A percentile compares a stretch with the other conserved stretches of the same genome.
phyloP scores from a whole-genome alignment of 1,140 invertebrate genomes.

The Pseudomyrmex pallidus region DNA sequence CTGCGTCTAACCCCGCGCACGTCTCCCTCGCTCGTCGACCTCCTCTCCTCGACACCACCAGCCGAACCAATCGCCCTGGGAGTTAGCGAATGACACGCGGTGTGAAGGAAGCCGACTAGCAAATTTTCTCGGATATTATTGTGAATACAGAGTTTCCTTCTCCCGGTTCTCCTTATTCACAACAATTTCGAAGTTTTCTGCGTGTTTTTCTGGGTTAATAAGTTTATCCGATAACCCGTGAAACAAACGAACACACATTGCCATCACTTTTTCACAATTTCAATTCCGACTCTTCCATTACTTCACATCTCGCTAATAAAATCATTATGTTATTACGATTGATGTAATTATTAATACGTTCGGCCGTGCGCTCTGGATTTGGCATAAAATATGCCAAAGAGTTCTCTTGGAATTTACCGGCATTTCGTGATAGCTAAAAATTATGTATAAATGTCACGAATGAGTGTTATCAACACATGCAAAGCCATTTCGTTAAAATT shows the following conservation, averaged over 20 bases:
- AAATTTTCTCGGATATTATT: constrained; percentile 20
- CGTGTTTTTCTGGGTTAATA: no score
- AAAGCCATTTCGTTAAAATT: constrained; percentile 45
- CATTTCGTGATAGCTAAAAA: constrained; percentile 47
- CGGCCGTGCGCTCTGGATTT: background rate
- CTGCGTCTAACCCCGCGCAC: constrained; percentile 4
- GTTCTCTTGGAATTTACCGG: background rate
- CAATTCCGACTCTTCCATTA: no score
- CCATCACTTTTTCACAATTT: no score
- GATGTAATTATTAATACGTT: no score
- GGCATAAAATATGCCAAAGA: constrained; percentile 13
- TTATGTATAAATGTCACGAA: constrained; percentile 46
- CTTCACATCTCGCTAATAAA: no score
- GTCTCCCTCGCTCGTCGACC: background rate
- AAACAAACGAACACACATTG: no score
- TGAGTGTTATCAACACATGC: constrained; percentile 33
- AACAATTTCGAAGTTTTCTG: no score
- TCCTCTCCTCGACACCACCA: constrained; percentile 11
- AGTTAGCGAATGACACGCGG: constrained; percentile 13
- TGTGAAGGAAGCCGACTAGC: constrained; percentile 22
- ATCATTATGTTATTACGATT: no score
- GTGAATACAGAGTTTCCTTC: no score
- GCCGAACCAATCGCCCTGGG: constrained; percentile 42
- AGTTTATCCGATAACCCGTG: no score
- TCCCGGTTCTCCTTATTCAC: no score